Conservation (phyloP, 2,888 invertebrate species). For the Tachina fera region DNA sequence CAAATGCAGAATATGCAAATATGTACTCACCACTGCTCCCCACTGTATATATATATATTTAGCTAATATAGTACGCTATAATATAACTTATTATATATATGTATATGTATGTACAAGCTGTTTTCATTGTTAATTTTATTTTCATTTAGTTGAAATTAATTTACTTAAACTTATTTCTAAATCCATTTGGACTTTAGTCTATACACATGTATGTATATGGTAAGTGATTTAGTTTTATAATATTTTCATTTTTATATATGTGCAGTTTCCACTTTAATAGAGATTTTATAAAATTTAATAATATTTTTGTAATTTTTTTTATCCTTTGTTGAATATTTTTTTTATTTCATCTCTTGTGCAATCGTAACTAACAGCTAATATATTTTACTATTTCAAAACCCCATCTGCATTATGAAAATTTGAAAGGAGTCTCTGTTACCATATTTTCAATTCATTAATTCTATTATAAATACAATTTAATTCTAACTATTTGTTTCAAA, state of each 20-base stretch:
- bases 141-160: slow-evolving; percentile 32
- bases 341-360: slow-evolving; percentile 48
- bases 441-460: slow-evolving; percentile 42
- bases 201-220: slow-evolving; percentile 19
- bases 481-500: slow-evolving; percentile 47
- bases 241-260: slow-evolving; percentile 14
- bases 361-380: slow-evolving; percentile 58
- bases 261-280: slow-evolving; percentile 39
- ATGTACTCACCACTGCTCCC: too few relatives aligned
- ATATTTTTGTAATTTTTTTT: slow-evolving; percentile 17
- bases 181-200: slow-evolving; percentile 13
- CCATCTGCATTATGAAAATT: neutral
- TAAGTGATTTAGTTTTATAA: slow-evolving; percentile 1
- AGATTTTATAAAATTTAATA: slow-evolving; percentile 14
- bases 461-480: slow-evolving; percentile 56
- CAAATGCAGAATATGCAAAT: too few relatives aligned
- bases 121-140: neutral
- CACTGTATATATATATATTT: slow-evolving; percentile 9
- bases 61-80: neutral
- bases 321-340: neutral
- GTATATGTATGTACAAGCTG: slow-evolving; percentile 13
- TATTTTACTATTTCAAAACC: slow-evolving; percentile 3
- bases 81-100: neutral
- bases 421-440: slow-evolving; percentile 5
- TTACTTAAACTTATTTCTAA: slow-evolving; percentile 22